Percentiles rank a stretch among this genome's conserved stretches.
phyloP scores from a whole-genome alignment of 1,140 invertebrate species.

The Drosophila malerkotliana region DNA sequence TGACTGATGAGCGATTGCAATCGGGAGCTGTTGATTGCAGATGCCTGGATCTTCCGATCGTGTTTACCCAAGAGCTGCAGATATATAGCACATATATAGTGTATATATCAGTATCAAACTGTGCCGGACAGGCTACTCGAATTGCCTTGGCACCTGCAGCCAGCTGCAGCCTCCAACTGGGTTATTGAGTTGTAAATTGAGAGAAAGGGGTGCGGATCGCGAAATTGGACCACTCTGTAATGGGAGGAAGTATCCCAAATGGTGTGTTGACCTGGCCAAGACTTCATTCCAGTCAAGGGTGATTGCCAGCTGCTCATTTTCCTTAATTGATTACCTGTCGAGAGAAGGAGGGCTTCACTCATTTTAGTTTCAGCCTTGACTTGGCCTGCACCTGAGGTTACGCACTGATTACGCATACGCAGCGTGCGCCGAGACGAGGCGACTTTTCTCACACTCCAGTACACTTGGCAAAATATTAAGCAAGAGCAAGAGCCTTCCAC shows the following conservation, averaged over 20 bases:
- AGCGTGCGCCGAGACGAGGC: conserved; percentile 33
- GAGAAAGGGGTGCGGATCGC: conserved; percentile 21
- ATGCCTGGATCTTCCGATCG: conserved; percentile 21
- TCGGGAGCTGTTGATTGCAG: conserved; percentile 49
- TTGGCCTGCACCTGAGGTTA: conserved; percentile 46
- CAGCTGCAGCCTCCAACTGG: conserved; percentile 20
- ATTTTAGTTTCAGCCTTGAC: conserved; percentile 25
- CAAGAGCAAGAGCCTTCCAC: background rate
- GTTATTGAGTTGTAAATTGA: conserved; percentile 30
- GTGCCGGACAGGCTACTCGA: conserved; percentile 21
- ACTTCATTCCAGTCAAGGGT: conserved; percentile 2
- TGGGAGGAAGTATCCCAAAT: conserved; percentile 14
- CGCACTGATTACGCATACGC: conserved; percentile 71
- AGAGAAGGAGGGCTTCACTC: background rate
- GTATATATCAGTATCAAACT: conserved; percentile 50
- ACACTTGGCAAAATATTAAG: background rate
- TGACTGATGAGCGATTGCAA: conserved; percentile 54
- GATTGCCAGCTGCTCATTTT: conserved; percentile 24
- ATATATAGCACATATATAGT: conserved; percentile 8
- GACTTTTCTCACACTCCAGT: conserved; percentile 13
- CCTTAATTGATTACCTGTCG: conserved; percentile 35
- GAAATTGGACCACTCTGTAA: conserved; percentile 20
- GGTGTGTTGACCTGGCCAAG: background rate
- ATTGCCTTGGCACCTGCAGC: conserved; percentile 33
- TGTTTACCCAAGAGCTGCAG: conserved; percentile 11